Percentiles rank a stretch among this genome's conserved stretches.
Conservation (phyloP, 2,888 invertebrate species). For the Leptodirus hochenwartii region DNA sequence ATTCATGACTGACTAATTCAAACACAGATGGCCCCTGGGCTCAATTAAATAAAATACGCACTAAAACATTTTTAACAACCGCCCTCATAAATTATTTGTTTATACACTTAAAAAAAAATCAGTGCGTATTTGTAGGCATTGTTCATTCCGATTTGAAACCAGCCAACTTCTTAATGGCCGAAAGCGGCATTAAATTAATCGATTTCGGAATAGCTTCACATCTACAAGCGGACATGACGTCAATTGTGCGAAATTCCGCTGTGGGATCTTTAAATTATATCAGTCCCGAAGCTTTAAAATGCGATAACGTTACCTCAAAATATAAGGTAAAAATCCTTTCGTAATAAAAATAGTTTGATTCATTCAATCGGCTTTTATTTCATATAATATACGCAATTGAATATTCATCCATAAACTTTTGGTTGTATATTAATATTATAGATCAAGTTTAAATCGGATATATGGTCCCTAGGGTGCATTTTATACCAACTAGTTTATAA, state of each 20-base stretch:
- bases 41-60: no score
- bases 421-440: slow-evolving; percentile 27
- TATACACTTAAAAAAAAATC: no score
- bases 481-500: slow-evolving; percentile 84
- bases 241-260: slow-evolving; percentile 63
- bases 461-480: slow-evolving; percentile 96
- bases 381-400: no score
- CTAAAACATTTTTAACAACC: no score
- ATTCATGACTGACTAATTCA: no score
- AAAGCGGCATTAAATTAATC: slow-evolving; percentile 77
- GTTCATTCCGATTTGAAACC: slow-evolving; percentile 96
- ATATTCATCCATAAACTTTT: no score
- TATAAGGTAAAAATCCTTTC: neutral
- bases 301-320: neutral
- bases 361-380: no score
- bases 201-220: slow-evolving; percentile 94
- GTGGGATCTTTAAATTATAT: slow-evolving; percentile 91
- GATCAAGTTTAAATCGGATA: slow-evolving; percentile 85
- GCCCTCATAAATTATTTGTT: no score
- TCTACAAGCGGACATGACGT: slow-evolving; percentile 74
- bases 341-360: neutral
- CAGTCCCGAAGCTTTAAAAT: slow-evolving; percentile 72
- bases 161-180: slow-evolving; percentile 82
- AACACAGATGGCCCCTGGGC: no score
- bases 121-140: slow-evolving; percentile 64